phyloP scores from a whole-genome alignment of 2,113 vertebrate genomes.

The Cardinalis cardinalis region DNA sequence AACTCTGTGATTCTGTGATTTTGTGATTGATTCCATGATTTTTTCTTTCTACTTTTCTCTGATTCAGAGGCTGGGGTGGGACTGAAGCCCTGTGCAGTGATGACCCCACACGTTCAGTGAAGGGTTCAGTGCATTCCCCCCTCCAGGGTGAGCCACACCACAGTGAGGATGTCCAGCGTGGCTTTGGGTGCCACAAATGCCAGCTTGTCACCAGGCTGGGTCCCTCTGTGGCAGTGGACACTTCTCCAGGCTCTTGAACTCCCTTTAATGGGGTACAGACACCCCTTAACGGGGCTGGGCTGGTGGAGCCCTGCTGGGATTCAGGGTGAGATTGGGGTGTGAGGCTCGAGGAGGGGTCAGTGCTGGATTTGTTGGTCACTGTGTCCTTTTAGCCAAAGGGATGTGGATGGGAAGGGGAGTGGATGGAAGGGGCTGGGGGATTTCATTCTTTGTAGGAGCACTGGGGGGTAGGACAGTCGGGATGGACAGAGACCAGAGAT shows the following conservation, averaged over 20 bases:
- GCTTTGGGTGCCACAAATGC: background rate
- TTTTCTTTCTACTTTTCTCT: background rate
- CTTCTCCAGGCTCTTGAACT: background rate
- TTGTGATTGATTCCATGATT: too few relatives aligned
- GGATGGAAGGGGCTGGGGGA: background rate
- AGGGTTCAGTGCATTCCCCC: background rate
- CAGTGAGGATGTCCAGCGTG: fast-evolving
- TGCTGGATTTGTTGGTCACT: background rate
- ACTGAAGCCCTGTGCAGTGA: fast-evolving
- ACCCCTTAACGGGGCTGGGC: background rate
- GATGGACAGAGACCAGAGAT: too few relatives aligned
- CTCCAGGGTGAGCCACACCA: background rate
- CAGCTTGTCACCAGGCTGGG: background rate
- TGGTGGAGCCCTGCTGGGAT: background rate
- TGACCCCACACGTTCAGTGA: fast-evolving
- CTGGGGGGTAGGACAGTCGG: too few relatives aligned
- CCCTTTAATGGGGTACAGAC: background rate
- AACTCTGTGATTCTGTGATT: background rate
- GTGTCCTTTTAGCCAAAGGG: background rate
- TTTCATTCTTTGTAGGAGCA: background rate
- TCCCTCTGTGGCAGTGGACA: background rate
- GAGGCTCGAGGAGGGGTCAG: background rate
- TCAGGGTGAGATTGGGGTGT: background rate
- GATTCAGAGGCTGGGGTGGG: fast-evolving
- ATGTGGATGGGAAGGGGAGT: background rate